phyloP scores from a whole-genome alignment of 2,113 vertebrate genomes.

The Menura novaehollandiae region DNA sequence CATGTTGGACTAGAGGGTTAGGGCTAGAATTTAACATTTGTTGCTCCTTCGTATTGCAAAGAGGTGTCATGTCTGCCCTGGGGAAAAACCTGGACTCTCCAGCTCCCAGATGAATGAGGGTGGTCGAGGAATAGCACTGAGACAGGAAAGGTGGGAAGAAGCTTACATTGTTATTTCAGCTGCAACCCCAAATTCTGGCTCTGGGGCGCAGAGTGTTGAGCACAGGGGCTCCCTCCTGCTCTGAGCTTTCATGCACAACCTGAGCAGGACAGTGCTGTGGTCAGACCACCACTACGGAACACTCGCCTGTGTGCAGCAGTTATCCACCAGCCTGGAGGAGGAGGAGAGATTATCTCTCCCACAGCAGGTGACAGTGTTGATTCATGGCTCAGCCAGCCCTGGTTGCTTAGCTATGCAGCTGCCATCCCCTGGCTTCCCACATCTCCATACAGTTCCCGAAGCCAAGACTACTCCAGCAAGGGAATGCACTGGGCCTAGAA shows the following conservation, averaged over 20 bases:
- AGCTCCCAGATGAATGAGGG: rapidly evolving
- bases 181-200: background rate
- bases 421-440: constrained; percentile 23
- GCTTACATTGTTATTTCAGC: background rate
- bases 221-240: background rate
- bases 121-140: background rate
- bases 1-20: background rate
- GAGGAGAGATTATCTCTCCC: constrained; percentile 12
- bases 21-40: background rate
- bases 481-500: constrained; percentile 49
- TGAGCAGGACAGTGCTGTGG: background rate
- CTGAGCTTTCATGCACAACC: rapidly evolving
- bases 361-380: constrained; percentile 65
- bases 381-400: background rate
- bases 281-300: rapidly evolving
- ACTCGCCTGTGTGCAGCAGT: rapidly evolving
- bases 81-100: background rate
- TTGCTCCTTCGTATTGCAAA: background rate
- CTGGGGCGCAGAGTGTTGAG: rapidly evolving
- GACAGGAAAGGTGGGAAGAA: background rate
- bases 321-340: background rate
- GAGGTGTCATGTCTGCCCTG: background rate
- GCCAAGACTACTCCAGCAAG: constrained; percentile 50
- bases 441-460: constrained; percentile 52
- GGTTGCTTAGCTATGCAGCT: constrained; percentile 60